phyloP scores from a whole-genome alignment of 2,888 invertebrate genomes.

The Acronicta psi region DNA sequence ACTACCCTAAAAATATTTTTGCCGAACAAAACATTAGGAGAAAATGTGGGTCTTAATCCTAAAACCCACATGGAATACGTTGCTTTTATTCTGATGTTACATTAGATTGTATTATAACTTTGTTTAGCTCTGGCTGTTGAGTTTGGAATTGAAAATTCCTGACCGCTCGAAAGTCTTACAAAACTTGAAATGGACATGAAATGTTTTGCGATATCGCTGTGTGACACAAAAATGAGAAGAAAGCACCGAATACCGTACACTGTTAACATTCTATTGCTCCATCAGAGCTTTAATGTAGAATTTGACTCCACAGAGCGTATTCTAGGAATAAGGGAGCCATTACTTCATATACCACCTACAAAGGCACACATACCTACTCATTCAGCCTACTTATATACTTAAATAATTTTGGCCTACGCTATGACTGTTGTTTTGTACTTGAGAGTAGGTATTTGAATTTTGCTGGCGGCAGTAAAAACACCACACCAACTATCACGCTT shows the following conservation, averaged over 20 bases:
- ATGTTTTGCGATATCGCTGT: conserved; percentile 40
- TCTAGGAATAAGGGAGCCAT: too few relatives aligned
- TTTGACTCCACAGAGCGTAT: not conserved
- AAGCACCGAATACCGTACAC: not conserved
- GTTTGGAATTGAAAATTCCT: conserved; percentile 58
- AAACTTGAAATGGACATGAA: conserved; percentile 51
- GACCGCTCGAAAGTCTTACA: conserved; percentile 49
- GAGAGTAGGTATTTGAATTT: too few relatives aligned
- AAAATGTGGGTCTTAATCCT: conserved; percentile 30
- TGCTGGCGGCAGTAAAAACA: too few relatives aligned
- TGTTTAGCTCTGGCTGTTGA: conserved; percentile 51
- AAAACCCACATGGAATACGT: conserved; percentile 45
- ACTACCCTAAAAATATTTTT: conserved; percentile 1
- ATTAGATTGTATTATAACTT: conserved; percentile 56
- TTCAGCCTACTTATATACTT: too few relatives aligned
- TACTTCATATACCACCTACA: not conserved
- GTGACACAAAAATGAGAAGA: conserved; percentile 23
- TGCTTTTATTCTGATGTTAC: conserved; percentile 44
- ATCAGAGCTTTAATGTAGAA: not conserved
- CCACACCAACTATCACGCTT: too few relatives aligned
- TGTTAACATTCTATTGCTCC: conserved; percentile 1
- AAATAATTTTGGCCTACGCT: too few relatives aligned
- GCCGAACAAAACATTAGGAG: conserved; percentile 21
- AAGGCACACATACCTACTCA: not conserved
- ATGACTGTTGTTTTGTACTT: too few relatives aligned